Percentiles rank a stretch among this genome's conserved stretches.
These are phyloP conservation scores for Digitonthophagus gazella DNA, from an alignment of 2,888 invertebrate genomes.

Conservation along the genomic window DNA sequence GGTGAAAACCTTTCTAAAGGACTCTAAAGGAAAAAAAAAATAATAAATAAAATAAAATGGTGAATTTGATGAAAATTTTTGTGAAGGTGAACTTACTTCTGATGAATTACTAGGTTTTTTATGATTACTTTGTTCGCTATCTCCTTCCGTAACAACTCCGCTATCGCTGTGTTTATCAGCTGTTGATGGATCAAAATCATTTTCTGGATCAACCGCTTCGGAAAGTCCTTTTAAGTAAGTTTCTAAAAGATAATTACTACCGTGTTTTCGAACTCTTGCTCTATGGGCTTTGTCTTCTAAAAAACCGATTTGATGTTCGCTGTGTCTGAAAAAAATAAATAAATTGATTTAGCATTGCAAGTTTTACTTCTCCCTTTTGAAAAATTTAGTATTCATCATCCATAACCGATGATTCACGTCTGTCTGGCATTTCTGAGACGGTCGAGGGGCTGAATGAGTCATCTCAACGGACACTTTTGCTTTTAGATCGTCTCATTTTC, in stretches of 20 bases:
- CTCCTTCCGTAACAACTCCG: constrained; percentile 67
- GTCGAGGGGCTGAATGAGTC: neutral
- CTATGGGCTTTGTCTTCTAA: constrained; percentile 77
- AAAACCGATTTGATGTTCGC: constrained; percentile 73
- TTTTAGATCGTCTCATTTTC: neutral
- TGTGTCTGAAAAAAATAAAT: constrained; percentile 41
- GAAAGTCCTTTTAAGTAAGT: constrained; percentile 66
- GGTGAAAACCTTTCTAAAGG: constrained; percentile 48
- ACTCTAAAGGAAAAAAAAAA: constrained; percentile 38
- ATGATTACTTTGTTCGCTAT: constrained; percentile 52
- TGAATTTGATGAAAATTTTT: neutral
- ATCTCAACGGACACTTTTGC: neutral
- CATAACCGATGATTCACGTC: neutral
- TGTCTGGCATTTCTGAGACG: too few relatives aligned
- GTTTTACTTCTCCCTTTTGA: neutral
- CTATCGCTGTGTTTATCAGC: constrained; percentile 70
- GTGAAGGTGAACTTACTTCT: constrained; percentile 37
- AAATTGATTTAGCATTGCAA: neutral
- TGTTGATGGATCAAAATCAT: constrained; percentile 46
- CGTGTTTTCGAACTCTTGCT: constrained; percentile 69
- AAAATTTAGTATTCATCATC: neutral
- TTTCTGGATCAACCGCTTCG: constrained; percentile 49
- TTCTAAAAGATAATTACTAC: constrained; percentile 76
- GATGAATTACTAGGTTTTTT: constrained; percentile 42
- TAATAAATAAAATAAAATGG: neutral